Base-by-base conservation (phyloP, 2,797 vertebrate genomes). In the Enteromius mattozi region DNA sequence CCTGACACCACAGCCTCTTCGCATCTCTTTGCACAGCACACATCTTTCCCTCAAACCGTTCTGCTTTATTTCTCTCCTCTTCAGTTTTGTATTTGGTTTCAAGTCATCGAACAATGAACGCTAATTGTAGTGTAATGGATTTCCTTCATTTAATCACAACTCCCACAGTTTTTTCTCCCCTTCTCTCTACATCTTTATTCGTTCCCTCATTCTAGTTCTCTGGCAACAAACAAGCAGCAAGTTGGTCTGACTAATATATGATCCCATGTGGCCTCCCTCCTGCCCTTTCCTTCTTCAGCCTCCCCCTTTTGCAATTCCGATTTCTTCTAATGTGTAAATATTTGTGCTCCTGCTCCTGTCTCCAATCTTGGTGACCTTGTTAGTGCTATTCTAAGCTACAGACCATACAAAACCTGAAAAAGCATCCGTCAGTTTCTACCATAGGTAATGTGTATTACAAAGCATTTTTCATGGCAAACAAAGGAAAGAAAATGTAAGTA, bases 281-380 rank as follows among this genome's bases (percentile, higher is more conserved):
- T 71, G 56, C 35, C 80, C 78, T 80, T 68, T 68, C 45, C 45
- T 37, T 49, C 63, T 68, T 35, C 19, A 78, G 37, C 37, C 12
- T 61, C 61, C 42, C 33, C 6, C n/a, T 49, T 65, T 47, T 72
- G 33, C 68, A 70, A 45, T 68, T 78, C 82, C 24, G 35, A 78
- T 80, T 70, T 74, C 27, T 56, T 86, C 17, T 65, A 74, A 79
- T 74, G 69, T 74, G 80, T 78, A 82, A 82, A 82, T 82, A 86
- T 86, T 80, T 75, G 80, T 42, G 35, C 69, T 75, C 54, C 80
- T 72, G 35, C 47, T 86, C 61, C 80, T 7, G 42, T 78, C 27
- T 78, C 51, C 42, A 70, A 59, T 42, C 65, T 70, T 33, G 19
- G 33, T 86, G 56, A 80, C 68, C 85, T 81, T 84, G 71, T 61